A percentile compares a stretch with the other conserved stretches of the same genome.
phyloP scores from a whole-genome alignment of 2,113 vertebrate genomes.

The Holacanthus passer region DNA sequence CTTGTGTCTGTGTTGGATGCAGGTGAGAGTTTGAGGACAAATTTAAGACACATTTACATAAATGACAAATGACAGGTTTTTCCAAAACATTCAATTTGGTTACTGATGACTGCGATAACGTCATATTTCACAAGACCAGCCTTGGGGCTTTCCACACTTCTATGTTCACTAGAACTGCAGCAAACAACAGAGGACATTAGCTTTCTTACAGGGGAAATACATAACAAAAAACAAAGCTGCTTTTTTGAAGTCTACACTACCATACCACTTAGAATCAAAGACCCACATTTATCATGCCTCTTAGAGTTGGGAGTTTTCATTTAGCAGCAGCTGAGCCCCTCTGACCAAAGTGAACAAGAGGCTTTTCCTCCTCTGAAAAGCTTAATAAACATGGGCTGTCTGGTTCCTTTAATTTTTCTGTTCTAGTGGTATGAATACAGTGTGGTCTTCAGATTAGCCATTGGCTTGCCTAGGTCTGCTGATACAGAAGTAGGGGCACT shows the following conservation, averaged over 20 bases:
- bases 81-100: slow-evolving; percentile 20
- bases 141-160: slow-evolving; percentile 67
- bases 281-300: slow-evolving; percentile 56
- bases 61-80: slow-evolving; percentile 18
- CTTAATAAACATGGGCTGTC: slow-evolving; percentile 60
- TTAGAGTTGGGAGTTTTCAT: slow-evolving; percentile 19
- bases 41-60: slow-evolving; percentile 19
- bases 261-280: slow-evolving; percentile 73
- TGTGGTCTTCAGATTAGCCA: slow-evolving; percentile 68
- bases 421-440: slow-evolving; percentile 68
- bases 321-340: slow-evolving; percentile 22
- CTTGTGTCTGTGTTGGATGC: not conserved
- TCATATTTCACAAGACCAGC: slow-evolving; percentile 33
- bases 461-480: slow-evolving; percentile 71
- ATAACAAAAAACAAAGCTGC: slow-evolving; percentile 54
- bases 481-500: slow-evolving; percentile 66
- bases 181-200: slow-evolving; percentile 47
- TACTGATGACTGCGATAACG: slow-evolving; percentile 21
- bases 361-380: slow-evolving; percentile 37
- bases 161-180: slow-evolving; percentile 61
- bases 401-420: slow-evolving; percentile 2
- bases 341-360: slow-evolving; percentile 8
- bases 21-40: not conserved
- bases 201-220: slow-evolving; percentile 53
- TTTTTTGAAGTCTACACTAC: slow-evolving; percentile 65